phyloP scores from a whole-genome alignment of 2,113 vertebrate species.

The Cebidichthys violaceus region DNA sequence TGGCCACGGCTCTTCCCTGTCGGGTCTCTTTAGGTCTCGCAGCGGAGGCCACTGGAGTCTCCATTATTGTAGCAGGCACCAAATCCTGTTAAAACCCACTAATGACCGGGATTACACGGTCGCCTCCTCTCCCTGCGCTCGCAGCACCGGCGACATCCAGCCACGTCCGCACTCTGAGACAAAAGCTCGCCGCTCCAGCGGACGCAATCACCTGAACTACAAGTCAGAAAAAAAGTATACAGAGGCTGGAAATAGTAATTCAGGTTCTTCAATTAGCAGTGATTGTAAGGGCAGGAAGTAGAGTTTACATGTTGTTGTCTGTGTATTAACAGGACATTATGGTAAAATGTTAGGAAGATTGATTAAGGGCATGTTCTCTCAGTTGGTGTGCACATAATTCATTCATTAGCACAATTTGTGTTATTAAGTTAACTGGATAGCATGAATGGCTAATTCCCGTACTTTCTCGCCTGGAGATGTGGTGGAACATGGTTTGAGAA shows the following conservation, averaged over 20 bases:
- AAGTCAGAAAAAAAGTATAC: conserved; percentile 21
- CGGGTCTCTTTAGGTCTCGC: conserved; percentile 71
- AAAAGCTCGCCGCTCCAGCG: conserved; percentile 40
- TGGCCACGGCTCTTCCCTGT: conserved; percentile 69
- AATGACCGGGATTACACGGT: conserved; percentile 82
- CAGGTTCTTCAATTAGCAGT: background rate
- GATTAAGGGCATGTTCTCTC: background rate
- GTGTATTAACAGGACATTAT: background rate
- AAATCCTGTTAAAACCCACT: conserved; percentile 84
- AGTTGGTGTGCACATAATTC: background rate
- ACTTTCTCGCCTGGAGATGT: background rate
- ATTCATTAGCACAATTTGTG: conserved; percentile 1
- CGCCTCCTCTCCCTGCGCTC: conserved; percentile 64
- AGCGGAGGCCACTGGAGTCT: conserved; percentile 77
- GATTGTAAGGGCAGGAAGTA: background rate
- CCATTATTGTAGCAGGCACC: conserved; percentile 79
- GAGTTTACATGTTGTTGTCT: background rate
- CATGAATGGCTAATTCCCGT: background rate
- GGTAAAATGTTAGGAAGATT: background rate
- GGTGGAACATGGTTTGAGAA: background rate
- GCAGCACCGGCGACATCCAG: conserved; percentile 56
- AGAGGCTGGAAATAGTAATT: background rate
- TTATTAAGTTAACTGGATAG: background rate
- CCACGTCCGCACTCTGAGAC: conserved; percentile 65
- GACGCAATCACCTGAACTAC: conserved; percentile 56